Conservation (phyloP, 2,113 vertebrate genomes). For the Grus americana region DNA sequence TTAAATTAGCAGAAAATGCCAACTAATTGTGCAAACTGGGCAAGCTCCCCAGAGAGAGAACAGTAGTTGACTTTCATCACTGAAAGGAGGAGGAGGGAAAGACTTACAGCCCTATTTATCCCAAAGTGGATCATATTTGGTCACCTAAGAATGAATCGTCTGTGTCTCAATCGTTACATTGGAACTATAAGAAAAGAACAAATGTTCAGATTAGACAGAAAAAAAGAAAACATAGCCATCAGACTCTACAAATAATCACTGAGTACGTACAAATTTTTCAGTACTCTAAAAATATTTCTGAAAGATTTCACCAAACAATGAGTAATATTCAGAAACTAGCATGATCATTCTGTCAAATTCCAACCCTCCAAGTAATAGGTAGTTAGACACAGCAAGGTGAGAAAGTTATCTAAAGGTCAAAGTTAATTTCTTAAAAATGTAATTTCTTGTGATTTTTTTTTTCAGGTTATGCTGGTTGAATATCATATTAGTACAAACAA, state of each 20-base stretch:
- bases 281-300: neutral
- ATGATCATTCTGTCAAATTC: neutral
- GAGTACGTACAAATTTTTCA: neutral
- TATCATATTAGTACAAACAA: neutral
- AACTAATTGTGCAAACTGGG: neutral
- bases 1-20: neutral
- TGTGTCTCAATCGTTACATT: neutral
- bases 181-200: neutral
- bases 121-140: neutral
- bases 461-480: neutral
- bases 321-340: neutral
- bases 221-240: neutral
- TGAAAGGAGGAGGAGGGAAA: neutral
- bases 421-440: neutral
- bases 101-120: neutral
- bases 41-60: neutral
- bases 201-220: neutral
- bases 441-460: neutral
- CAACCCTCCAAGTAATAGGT: neutral
- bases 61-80: neutral
- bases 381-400: neutral
- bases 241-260: neutral
- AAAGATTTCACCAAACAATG: neutral
- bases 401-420: neutral
- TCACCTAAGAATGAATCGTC: neutral